phyloP scores from a whole-genome alignment of 2,113 vertebrate species.

The Coptodon rendalli region DNA sequence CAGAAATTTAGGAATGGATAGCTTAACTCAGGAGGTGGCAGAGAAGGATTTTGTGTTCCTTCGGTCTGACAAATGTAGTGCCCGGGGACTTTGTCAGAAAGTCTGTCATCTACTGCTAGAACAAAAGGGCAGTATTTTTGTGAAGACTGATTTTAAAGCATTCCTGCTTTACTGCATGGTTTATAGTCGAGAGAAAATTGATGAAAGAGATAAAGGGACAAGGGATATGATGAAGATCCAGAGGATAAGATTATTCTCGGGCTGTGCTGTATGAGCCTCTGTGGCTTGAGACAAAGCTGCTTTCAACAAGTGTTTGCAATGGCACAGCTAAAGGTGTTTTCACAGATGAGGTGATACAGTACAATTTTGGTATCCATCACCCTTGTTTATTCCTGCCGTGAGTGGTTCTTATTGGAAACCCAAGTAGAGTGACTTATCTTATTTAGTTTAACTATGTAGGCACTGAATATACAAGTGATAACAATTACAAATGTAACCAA shows the following conservation, averaged over 20 bases:
- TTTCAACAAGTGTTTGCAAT: background rate
- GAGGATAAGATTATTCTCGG: background rate
- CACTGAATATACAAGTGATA: background rate
- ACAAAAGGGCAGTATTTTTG: background rate
- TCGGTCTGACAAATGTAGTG: background rate
- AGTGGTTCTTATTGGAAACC: background rate
- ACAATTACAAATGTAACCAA: background rate
- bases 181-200: background rate
- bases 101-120: background rate
- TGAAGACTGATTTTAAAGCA: conserved; percentile 1
- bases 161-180: background rate
- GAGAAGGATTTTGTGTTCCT: background rate
- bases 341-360: background rate
- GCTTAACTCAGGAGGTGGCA: background rate
- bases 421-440: background rate
- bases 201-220: background rate
- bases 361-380: background rate
- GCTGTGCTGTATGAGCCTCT: background rate
- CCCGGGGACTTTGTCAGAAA: background rate
- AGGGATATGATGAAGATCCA: background rate
- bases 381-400: background rate
- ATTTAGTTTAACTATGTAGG: background rate
- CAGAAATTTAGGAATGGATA: background rate
- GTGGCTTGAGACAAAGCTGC: background rate
- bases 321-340: background rate